These are phyloP conservation scores for Kryptolebias ocellatus DNA, from an alignment of 2,797 vertebrate species.

Conservation along the genomic window DNA sequence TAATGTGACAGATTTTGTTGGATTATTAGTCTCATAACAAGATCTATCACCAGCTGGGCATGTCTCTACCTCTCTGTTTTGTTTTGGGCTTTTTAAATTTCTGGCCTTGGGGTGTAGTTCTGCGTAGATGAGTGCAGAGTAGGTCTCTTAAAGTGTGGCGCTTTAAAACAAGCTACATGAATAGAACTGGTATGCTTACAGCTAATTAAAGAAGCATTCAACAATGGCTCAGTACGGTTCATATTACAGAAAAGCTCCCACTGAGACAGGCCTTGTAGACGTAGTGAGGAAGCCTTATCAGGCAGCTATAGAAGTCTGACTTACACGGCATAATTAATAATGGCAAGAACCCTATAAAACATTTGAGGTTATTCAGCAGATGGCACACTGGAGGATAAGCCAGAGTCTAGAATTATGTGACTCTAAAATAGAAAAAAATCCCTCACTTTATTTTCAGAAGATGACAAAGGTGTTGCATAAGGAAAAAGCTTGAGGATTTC, in stretches of 20 bases:
- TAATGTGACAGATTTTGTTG: conserved; percentile 57
- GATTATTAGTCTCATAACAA: conserved; percentile 65
- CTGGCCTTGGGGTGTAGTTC: conserved; percentile 48
- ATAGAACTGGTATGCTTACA: conserved; percentile 28
- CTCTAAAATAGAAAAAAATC: conserved; percentile 23
- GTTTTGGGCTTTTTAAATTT: conserved; percentile 27
- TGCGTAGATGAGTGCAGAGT: conserved; percentile 43
- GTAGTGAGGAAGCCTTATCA: conserved; percentile 40
- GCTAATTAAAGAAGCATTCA: conserved; percentile 60
- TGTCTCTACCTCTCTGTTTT: conserved; percentile 38
- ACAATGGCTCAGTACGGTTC: conserved; percentile 51
- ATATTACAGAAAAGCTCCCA: conserved; percentile 32
- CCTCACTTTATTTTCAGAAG: conserved; percentile 8
- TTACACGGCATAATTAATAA: conserved; percentile 33
- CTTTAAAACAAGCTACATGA: conserved; percentile 51
- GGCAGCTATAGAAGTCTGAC: conserved; percentile 19
- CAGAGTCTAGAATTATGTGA: neutral
- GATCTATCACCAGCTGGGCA: conserved; percentile 35
- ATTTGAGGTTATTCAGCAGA: conserved; percentile 34
- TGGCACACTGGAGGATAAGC: conserved; percentile 13
- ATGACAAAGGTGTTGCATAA: conserved; percentile 3
- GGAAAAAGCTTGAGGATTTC: conserved; percentile 3
- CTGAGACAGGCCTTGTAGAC: conserved; percentile 23
- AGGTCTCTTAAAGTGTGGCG: conserved; percentile 51
- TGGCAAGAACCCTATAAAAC: conserved; percentile 33